Percentiles rank a stretch among this genome's conserved stretches.
Conservation (phyloP, 2,113 vertebrate genomes). For the Corythaixoides concolor region DNA sequence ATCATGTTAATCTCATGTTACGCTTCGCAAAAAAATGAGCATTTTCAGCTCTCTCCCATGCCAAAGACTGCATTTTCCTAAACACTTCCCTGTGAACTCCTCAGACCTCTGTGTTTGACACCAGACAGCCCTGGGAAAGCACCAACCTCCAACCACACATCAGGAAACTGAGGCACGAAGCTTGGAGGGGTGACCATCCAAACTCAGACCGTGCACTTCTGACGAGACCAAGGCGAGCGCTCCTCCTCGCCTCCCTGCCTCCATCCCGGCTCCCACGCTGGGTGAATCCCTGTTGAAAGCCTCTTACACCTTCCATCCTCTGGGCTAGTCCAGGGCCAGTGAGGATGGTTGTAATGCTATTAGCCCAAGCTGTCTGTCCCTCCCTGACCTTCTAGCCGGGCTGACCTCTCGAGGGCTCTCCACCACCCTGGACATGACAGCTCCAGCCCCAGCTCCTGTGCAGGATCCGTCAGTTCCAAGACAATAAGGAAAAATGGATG, state of each 20-base stretch:
- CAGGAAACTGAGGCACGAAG: not conserved
- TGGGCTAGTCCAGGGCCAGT: not conserved
- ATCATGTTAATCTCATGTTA: accelerated
- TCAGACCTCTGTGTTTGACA: not conserved
- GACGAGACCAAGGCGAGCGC: not conserved
- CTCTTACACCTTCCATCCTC: not conserved
- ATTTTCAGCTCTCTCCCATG: not conserved
- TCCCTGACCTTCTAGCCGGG: not conserved
- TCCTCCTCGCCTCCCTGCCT: not conserved
- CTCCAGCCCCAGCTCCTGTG: not conserved
- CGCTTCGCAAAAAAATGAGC: not conserved
- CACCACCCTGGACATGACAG: not conserved
- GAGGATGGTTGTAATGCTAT: not conserved
- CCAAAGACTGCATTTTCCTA: not conserved
- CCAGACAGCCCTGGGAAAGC: not conserved
- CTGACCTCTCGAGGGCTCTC: not conserved
- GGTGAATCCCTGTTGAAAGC: not conserved
- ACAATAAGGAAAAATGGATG: not conserved
- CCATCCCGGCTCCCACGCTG: not conserved
- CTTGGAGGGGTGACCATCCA: not conserved
- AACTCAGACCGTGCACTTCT: not conserved
- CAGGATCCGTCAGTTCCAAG: not conserved
- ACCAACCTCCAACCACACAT: not conserved
- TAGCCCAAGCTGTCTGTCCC: not conserved
- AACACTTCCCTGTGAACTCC: not conserved